Evolutionary conservation across 2,113 vertebrate species (phyloP), one percentile per base, ranked within the genome.

Genomic region (Sciurus niger): DNA sequence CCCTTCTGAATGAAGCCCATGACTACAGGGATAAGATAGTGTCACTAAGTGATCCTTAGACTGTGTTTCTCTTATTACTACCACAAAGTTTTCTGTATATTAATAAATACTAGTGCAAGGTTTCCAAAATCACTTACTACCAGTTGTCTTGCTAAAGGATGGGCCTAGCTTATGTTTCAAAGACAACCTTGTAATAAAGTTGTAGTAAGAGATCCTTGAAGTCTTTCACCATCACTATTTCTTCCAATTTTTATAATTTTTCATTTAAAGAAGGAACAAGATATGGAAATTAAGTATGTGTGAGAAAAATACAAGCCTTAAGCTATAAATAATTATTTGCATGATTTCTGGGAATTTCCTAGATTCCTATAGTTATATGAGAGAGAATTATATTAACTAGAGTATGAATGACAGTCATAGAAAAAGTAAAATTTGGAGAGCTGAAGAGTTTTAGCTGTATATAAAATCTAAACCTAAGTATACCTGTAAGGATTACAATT

Each of bases 181-280:
- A 98, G 95, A 48, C 96, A 91, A 97, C 86, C 68, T 20, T 60
- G 55, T 48, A 63, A 53, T 51, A 43, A 80, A 89, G 17, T 2
- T 89, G 95, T 63, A 94, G 43, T 91, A 90, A 95, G 84, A 0
- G 84, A 97, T 93, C 94, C 94, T 96, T 98, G 97, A 97, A 94
- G 96, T 91, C 79, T 98, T 97, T 97, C 90, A 96, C 76, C 89
- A 95, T 97, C 89, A 97, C 80, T 96, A 97, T 98, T 89, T 82
- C 88, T 96, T 96, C 91, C 90, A 90, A 43, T 97, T 94, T 84
- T 97, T 92, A 82, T 89, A 97, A 94, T 93, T 98, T 98, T 90
- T 98, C 98, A 97, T 98, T 97, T 95, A 95, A 93, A 97, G 94
- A 97, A 96, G 92, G 74, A 98, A 98, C 73, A 98, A 97, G 98